Conservation (phyloP, 2,797 vertebrate genomes). For the Bovichtus variegatus region DNA sequence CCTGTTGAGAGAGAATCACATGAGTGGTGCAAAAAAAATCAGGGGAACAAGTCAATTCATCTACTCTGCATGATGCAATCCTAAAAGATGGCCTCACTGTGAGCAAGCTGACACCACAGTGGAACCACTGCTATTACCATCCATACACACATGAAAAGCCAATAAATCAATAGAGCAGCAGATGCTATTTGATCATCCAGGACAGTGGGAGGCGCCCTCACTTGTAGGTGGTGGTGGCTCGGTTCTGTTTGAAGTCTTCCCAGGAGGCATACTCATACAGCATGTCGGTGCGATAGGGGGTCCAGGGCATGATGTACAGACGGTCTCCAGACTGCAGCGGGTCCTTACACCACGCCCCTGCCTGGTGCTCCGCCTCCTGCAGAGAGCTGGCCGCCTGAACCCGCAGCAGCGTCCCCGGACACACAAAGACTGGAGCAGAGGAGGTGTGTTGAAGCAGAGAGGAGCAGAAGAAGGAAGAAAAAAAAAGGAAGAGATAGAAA, state of each 20-base stretch:
- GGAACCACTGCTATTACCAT: constrained; percentile 36
- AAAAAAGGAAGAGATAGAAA: constrained; percentile 54
- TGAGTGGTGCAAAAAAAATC: constrained; percentile 12
- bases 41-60: constrained; percentile 43
- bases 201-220: constrained; percentile 76
- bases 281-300: constrained; percentile 95
- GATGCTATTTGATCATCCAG: constrained; percentile 72
- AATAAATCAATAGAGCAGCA: constrained; percentile 73
- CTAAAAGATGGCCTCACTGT: constrained; percentile 47
- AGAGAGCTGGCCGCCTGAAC: constrained; percentile 90
- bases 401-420: constrained; percentile 92
- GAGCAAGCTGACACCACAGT: constrained; percentile 53
- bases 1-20: constrained; percentile 72
- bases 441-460: constrained; percentile 58
- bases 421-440: constrained; percentile 92
- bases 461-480: constrained; percentile 46
- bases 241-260: constrained; percentile 92
- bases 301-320: constrained; percentile 97
- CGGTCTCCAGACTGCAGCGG: constrained; percentile 95
- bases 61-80: constrained; percentile 38
- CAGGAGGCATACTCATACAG: constrained; percentile 94
- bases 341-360: constrained; percentile 97
- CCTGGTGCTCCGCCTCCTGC: constrained; percentile 94
- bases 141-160: constrained; percentile 66
- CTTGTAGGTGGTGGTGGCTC: constrained; percentile 94